Base-by-base conservation (phyloP, 2,888 invertebrate genomes). In the Sphaerophoria taeniata region DNA sequence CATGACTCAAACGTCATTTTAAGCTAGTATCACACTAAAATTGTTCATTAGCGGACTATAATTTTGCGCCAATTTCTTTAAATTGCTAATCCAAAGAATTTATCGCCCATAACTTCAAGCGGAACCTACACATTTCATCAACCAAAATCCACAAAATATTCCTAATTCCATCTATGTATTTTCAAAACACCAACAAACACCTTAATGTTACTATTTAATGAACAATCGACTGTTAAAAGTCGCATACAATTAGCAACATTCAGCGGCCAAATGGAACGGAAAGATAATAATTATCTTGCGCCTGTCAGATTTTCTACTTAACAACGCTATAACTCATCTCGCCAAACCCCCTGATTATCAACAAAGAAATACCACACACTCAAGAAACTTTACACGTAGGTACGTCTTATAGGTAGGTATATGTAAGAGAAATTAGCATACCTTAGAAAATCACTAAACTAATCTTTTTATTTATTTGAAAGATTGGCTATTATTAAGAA, bases 391-490 rank as follows among this genome's bases (percentile, higher is more conserved):
- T 7, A 58, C 16, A 43, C 24, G 24, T 55, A 65, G 39, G 63
- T 63, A 39, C 58, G 60, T 11, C 14, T 61, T 80, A 80, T 85
- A 76, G 56, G 80, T 80, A 80, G 71, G 56, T 80, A 16, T 76
- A 76, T 76, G 12, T 43, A 6, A 9, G 39, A 39, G 9, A 39
- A 1, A 39, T 7, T 7, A 39, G 9, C 6, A 39, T 24, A 24
- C 24, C 24, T 79, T 67, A 79, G 71, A 72, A 79, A 79, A 80
- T 67, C 61, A 84, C 75, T 72, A 47, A 31, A 71, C 49, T 84
- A 80, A 84, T 80, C 77, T 77, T 80, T 61, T 45, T 84, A 80
- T 75, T 82, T 65, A 79, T 78, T 80, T 79, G 70, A 74, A 71
- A 74, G 69, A 80, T 58, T 79, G 67, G 71, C n/a, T 79, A 58